phyloP scores from a whole-genome alignment of 2,888 invertebrate species.

The Diadromus collaris region DNA sequence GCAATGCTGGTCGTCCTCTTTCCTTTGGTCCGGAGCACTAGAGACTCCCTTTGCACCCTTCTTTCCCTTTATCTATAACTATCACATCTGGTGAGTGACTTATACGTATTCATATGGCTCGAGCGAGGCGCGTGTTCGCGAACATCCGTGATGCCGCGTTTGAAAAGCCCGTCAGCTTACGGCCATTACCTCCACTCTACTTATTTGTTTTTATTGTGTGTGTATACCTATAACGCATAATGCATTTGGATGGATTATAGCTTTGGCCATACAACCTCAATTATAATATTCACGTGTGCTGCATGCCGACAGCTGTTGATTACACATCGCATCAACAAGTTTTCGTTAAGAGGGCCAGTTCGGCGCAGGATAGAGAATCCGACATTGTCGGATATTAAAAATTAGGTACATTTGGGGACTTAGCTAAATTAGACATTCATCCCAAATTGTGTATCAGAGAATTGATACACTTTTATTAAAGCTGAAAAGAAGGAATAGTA shows the following conservation, averaged over 20 bases:
- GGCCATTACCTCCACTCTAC: slow-evolving; percentile 44
- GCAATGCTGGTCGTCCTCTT: slow-evolving; percentile 37
- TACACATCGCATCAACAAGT: no score
- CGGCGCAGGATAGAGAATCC: no score
- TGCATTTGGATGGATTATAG: slow-evolving; percentile 39
- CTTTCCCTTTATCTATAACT: slow-evolving; percentile 32
- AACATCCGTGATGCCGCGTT: slow-evolving; percentile 20
- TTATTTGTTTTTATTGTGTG: slow-evolving; percentile 23
- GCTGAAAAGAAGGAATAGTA: not conserved
- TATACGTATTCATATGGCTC: slow-evolving; percentile 19
- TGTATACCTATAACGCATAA: not conserved
- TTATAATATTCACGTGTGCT: slow-evolving; percentile 34
- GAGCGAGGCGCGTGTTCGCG: slow-evolving; percentile 45
- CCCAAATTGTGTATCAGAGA: not conserved
- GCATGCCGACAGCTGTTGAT: no score
- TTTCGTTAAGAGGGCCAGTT: no score
- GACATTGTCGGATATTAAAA: not conserved
- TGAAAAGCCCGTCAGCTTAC: slow-evolving; percentile 30
- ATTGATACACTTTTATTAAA: not conserved
- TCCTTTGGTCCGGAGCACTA: slow-evolving; percentile 6
- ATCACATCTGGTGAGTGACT: slow-evolving; percentile 32
- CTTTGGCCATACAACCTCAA: slow-evolving; percentile 45
- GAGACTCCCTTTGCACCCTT: slow-evolving; percentile 18
- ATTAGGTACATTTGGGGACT: no score
- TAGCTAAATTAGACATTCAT: no score